Conservation (phyloP, 2,888 invertebrate genomes). For the Pandemis cinnamomeana region DNA sequence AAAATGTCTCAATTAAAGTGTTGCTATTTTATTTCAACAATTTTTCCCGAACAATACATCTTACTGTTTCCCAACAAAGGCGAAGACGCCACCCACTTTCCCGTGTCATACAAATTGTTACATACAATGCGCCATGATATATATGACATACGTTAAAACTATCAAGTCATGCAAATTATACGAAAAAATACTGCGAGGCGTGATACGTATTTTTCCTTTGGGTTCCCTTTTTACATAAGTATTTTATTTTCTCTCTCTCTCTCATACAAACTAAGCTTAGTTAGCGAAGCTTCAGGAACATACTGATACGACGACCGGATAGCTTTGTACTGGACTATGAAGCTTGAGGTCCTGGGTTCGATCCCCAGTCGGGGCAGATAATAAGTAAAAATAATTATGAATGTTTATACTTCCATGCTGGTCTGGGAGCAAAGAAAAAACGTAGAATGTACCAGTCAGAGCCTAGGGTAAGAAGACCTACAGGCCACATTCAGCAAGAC, state of each 20-base stretch:
- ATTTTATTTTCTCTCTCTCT: background rate
- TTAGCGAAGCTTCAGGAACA: no score
- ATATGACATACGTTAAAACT: conserved; percentile 40
- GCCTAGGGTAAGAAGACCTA: no score
- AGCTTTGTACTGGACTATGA: no score
- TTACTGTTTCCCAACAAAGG: conserved; percentile 35
- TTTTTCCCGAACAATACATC: conserved; percentile 34
- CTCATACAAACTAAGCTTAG: no score
- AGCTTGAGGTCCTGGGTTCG: no score
- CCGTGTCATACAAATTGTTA: conserved; percentile 40
- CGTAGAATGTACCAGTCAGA: no score
- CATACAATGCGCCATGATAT: conserved; percentile 34
- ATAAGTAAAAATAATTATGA: no score
- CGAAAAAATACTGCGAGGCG: conserved; percentile 30
- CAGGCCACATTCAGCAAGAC: no score
- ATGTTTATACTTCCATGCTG: no score
- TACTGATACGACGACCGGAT: no score
- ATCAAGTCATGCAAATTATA: conserved; percentile 45
- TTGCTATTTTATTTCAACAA: conserved; percentile 7
- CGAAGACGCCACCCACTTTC: conserved; percentile 41
- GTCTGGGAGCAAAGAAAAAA: no score
- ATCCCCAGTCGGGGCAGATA: no score
- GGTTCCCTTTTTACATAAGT: background rate
- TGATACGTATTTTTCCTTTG: background rate
- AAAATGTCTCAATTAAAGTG: background rate